A percentile compares a stretch with the other conserved stretches of the same genome.
These are phyloP conservation scores for Samia ricini DNA, from an alignment of 1,140 invertebrate genomes.

Conservation along the genomic window DNA sequence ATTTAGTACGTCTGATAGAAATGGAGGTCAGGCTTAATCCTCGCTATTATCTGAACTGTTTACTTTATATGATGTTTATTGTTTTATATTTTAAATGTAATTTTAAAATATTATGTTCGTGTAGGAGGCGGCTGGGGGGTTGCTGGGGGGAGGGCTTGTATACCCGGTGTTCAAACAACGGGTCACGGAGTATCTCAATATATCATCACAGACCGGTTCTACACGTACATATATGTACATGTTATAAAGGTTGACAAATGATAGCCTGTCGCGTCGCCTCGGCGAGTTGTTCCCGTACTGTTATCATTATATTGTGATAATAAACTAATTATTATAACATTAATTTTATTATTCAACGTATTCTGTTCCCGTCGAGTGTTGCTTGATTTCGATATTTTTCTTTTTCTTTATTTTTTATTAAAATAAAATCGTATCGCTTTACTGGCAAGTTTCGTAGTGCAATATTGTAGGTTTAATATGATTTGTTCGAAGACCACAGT, in stretches of 20 bases:
- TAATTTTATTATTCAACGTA: too few species aligned
- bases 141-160: too few species aligned
- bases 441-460: too few species aligned
- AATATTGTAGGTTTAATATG: too few species aligned
- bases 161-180: not conserved
- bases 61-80: not conserved
- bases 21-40: not conserved
- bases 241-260: slow-evolving; percentile 1
- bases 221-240: not conserved
- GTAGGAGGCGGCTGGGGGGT: too few species aligned
- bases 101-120: not conserved
- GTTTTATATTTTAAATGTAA: slow-evolving; percentile 1
- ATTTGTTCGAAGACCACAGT: too few species aligned
- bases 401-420: too few species aligned
- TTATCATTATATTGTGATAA: not conserved
- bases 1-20: not conserved
- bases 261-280: not conserved
- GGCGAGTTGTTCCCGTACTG: not conserved
- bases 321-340: not conserved
- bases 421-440: too few species aligned
- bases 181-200: not conserved
- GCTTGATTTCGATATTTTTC: too few species aligned
- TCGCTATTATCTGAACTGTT: not conserved
- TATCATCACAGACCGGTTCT: not conserved
- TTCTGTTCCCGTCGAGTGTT: too few species aligned